phyloP scores from a whole-genome alignment of 2,797 vertebrate species.

The Notolepis coatsorum region DNA sequence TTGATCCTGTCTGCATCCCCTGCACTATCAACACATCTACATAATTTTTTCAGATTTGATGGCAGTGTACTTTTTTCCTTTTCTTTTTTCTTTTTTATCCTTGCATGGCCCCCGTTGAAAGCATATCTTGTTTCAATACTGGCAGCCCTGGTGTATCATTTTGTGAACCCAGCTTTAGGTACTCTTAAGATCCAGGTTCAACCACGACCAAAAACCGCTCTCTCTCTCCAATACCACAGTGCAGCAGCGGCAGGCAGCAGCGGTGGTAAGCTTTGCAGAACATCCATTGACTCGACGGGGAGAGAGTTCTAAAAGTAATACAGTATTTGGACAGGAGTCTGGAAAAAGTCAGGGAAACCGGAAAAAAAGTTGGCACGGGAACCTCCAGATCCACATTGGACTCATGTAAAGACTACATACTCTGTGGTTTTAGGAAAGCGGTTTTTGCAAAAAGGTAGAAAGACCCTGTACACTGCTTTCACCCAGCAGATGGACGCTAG shows the following conservation, averaged over 20 bases:
- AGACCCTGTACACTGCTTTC: neutral
- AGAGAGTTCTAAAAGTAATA: conserved; percentile 6
- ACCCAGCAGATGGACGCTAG: conserved; percentile 13
- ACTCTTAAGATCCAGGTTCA: conserved; percentile 29
- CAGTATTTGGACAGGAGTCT: conserved; percentile 18
- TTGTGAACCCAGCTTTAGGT: conserved; percentile 19
- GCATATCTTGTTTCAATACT: conserved; percentile 10
- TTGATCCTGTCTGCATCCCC: neutral
- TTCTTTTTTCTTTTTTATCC: no score
- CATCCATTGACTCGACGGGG: neutral
- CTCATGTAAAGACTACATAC: conserved; percentile 3
- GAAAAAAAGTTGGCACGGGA: neutral
- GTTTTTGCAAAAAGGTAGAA: neutral
- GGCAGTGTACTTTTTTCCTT: neutral
- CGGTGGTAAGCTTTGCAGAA: neutral
- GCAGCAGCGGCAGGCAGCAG: neutral
- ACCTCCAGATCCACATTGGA: conserved; percentile 1
- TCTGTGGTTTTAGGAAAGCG: neutral
- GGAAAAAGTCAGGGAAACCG: conserved; percentile 25
- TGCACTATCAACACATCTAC: neutral
- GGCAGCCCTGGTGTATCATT: conserved; percentile 19
- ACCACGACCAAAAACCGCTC: conserved; percentile 4
- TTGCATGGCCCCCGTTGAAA: conserved; percentile 4
- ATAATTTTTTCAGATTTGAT: conserved; percentile 1
- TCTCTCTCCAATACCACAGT: conserved; percentile 1